Base-by-base conservation (phyloP, 1,140 invertebrate species). In the Euwallacea fornicatus region DNA sequence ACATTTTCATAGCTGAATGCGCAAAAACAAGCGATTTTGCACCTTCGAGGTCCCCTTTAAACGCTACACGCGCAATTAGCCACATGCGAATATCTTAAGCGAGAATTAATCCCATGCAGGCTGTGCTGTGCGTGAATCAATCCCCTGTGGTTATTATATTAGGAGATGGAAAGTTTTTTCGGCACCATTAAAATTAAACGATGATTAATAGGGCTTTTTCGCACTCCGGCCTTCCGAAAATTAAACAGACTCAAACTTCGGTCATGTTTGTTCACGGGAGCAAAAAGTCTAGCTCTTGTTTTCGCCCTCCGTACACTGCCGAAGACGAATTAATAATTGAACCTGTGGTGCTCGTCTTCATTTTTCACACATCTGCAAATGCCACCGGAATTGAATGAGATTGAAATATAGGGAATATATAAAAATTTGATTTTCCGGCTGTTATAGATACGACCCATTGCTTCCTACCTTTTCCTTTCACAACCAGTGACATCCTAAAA, bases 81-180 rank as follows among this genome's bases (percentile, higher is more conserved):
- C 13, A 50, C 46, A 50, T 50, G 46, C 46, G 46, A 50, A 50
- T 13, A 50, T 50, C 13, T 33, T 33, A 33, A 33, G 21, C 21
- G 21, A 33, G 21, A 50, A 11, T 50, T 50, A 50, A 50, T 50
- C 46, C 6, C 46, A 50, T 10, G 46, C 46, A 50, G 13, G 46
- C 13, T 50, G 46, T 33, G 21, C 21, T 33, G 21, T 33, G 21
- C 21, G 21, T 33, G 21, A 33, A 33, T 33, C 21, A 33, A 33
- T 33, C 21, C 21, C 21, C 21, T 33, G 46, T 50, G 46, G 46
- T 11, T n/a, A 21, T 58, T 58, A 58, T 61, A 61, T 61, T 61
- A 61, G 59, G 7, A 61, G 59, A 61, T 61, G 59, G 42, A 61
- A 61, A 61, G 59, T 61, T 61, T 61, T 61, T 61, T 33, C 41